These are phyloP conservation scores for Drosophila littoralis DNA, from an alignment of 1,140 invertebrate species.

Conservation along the genomic window DNA sequence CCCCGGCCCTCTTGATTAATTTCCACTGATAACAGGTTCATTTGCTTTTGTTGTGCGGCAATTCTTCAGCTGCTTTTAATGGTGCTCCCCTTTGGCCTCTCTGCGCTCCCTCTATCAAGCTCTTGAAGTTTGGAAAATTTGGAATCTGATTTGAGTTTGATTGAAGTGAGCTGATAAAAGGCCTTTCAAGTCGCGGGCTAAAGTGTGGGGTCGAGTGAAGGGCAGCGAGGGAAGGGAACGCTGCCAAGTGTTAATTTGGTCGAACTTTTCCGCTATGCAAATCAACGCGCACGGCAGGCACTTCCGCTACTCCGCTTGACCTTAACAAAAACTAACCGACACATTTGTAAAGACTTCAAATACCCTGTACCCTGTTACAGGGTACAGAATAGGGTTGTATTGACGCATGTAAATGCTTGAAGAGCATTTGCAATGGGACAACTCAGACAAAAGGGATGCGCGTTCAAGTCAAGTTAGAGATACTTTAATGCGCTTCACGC, in stretches of 20 bases:
- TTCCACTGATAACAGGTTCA: slow-evolving; percentile 83
- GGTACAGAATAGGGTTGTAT: no score
- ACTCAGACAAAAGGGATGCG: no score
- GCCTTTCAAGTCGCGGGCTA: not conserved
- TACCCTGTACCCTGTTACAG: no score
- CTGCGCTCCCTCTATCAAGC: not conserved
- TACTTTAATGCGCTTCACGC: no score
- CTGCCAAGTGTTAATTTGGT: slow-evolving; percentile 44
- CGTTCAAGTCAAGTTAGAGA: no score
- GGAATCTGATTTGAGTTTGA: slow-evolving; percentile 24
- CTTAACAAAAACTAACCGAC: not conserved
- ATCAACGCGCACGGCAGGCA: slow-evolving; percentile 22
- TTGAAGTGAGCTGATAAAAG: slow-evolving; percentile 51
- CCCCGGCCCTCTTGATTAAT: slow-evolving; percentile 66
- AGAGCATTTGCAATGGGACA: no score
- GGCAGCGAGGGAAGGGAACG: not conserved
- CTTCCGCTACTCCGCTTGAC: slow-evolving; percentile 11
- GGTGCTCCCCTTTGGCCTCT: not conserved
- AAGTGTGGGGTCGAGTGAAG: not conserved
- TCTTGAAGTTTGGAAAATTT: slow-evolving; percentile 18
- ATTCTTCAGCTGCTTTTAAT: slow-evolving; percentile 72
- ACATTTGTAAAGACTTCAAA: not conserved
- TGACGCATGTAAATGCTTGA: no score
- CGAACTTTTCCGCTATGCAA: slow-evolving; percentile 49
- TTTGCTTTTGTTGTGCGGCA: slow-evolving; percentile 81